Conservation (phyloP, 2,797 vertebrate species). For the Anabas testudineus region DNA sequence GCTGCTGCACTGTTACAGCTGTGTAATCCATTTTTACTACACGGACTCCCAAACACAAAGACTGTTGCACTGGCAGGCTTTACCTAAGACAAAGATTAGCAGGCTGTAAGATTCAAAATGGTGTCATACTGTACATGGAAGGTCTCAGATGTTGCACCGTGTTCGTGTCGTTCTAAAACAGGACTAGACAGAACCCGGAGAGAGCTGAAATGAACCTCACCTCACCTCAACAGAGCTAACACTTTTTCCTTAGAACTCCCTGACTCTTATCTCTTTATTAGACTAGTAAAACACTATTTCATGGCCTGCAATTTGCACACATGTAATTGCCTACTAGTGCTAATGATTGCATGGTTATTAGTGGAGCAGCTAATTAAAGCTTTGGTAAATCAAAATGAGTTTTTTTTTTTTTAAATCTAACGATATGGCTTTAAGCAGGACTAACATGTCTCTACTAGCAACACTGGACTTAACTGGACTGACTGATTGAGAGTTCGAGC, state of each 20-base stretch:
- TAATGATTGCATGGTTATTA: conserved; percentile 68
- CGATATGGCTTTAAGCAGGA: conserved; percentile 7
- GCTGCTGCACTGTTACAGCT: conserved; percentile 24
- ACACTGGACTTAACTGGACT: background rate
- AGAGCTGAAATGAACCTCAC: conserved; percentile 3
- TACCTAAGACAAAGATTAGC: conserved; percentile 49
- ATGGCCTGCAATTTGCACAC: conserved; percentile 61
- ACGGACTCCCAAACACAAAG: conserved; percentile 32
- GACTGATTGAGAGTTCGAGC: conserved; percentile 51
- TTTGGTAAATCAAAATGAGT: conserved; percentile 36
- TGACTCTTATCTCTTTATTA: conserved; percentile 66
- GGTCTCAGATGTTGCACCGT: conserved; percentile 23
- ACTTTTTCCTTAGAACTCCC: conserved; percentile 4
- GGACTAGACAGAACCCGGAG: conserved; percentile 9
- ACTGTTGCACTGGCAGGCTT: conserved; percentile 48
- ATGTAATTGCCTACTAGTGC: conserved; percentile 62
- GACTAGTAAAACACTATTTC: conserved; percentile 64
- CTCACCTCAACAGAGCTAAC: conserved; percentile 19
- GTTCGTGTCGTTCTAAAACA: conserved; percentile 7
- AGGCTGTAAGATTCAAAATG: conserved; percentile 32
- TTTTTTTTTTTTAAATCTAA: background rate
- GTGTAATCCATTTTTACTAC: conserved; percentile 51
- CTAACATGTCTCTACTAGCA: background rate
- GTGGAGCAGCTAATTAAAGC: conserved; percentile 63
- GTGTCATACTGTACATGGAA: conserved; percentile 15